Percentiles rank a stretch among this genome's conserved stretches.
Conservation (phyloP, 2,888 invertebrate species). For the Pristionchus mayeri region DNA sequence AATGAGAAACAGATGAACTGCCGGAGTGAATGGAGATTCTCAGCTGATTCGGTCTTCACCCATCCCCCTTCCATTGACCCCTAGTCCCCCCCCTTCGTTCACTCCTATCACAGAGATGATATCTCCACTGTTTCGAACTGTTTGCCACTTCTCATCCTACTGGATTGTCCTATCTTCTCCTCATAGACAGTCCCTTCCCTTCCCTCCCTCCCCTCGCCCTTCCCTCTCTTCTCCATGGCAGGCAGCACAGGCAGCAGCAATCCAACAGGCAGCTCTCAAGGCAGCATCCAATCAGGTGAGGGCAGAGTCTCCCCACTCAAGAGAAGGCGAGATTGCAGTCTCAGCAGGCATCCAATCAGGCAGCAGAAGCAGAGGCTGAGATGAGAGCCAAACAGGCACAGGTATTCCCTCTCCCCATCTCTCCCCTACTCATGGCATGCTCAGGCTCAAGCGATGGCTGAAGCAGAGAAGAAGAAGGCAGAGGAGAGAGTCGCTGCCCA, state of each 20-base stretch:
- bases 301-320: neutral
- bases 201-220: no score
- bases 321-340: neutral
- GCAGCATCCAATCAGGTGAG: constrained; percentile 40
- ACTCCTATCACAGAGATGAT: constrained; percentile 3
- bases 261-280: constrained; percentile 48
- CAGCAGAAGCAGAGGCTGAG: constrained; percentile 43
- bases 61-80: neutral
- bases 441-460: constrained; percentile 45
- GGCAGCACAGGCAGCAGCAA: constrained; percentile 50
- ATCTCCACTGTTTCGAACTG: constrained; percentile 7
- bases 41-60: neutral
- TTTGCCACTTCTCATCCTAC: constrained; percentile 33
- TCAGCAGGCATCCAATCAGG: neutral
- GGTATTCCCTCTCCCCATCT: constrained; percentile 18
- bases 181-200: neutral
- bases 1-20: constrained; percentile 19
- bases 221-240: neutral
- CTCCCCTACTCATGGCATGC: no score
- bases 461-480: constrained; percentile 42
- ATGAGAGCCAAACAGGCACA: constrained; percentile 47
- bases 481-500: constrained; percentile 48
- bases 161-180: neutral
- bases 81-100: neutral
- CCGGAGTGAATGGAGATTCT: constrained; percentile 3